Evolutionary conservation across 2,888 invertebrate genomes (phyloP), one percentile per base, ranked within the genome.

Genomic region (Athalia cordata): DNA sequence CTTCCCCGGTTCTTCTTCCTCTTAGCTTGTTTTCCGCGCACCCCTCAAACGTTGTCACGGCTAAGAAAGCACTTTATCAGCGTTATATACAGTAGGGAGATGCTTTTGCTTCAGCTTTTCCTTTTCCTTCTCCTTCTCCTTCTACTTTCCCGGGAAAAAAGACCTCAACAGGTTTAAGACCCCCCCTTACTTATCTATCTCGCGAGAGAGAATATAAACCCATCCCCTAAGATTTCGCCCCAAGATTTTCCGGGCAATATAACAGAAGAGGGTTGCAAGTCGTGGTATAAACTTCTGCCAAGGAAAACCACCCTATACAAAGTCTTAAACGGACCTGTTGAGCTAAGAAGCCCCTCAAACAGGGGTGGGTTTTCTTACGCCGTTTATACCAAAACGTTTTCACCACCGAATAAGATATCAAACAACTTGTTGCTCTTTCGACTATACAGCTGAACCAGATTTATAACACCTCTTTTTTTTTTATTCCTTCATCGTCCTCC

Each of bases 81-180:
- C 11, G 68, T 47, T 43, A 65, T 8, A 47, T 15, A 15, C 29
- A 29, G 29, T 29, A 29, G 29, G 29, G 29, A 29, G 29, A 29
- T 29, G 29, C 29, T 29, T 29, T 29, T 29, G 29, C 29, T 29
- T 29, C 29, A 29, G 29, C 0, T 2, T 29, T 29, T 29, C 29
- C 29, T 29, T 29, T 29, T 29, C 29, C 29, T 29, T 29, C 29
- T 29, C 29, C 29, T 29, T n/a, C n/a, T n/a, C n/a, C n/a, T n/a
- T n/a, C n/a, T n/a, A n/a, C n/a, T n/a, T 29, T 29, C 29, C 29
- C 29, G 29, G 29, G 29, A 2, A 47, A 67, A 81, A 62, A 52
- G 61, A 84, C 86, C 84, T 85, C 88, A 88, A 88, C 88, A 88
- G 89, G 87, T 89, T 29, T 88, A 87, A 87, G 87, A 84, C 82